A percentile compares a stretch with the other conserved stretches of the same genome.
These are phyloP conservation scores for Raillietiella orientalis DNA, from an alignment of 2,888 invertebrate genomes.

Conservation along the genomic window DNA sequence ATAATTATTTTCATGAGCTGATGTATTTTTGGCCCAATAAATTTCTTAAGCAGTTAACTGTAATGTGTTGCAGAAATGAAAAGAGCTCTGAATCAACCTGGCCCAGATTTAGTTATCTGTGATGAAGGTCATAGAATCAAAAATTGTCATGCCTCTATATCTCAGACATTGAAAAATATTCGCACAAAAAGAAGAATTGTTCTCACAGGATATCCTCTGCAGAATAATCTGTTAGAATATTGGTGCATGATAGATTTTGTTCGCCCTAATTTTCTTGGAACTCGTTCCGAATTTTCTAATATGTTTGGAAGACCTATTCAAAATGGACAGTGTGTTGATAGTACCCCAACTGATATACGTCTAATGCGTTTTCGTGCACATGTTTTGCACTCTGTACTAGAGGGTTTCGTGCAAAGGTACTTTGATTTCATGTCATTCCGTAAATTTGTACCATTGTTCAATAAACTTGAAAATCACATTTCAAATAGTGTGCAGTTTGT, in stretches of 20 bases:
- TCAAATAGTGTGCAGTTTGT: too few species aligned
- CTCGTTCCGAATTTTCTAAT: conserved; percentile 83
- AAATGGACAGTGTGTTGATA: conserved; percentile 92
- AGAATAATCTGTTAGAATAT: conserved; percentile 57
- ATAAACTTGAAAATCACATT: too few species aligned
- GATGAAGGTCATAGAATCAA: conserved; percentile 95
- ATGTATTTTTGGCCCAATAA: not conserved
- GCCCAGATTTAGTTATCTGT: conserved; percentile 76
- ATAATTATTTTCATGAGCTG: not conserved
- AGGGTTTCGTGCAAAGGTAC: conserved; percentile 78
- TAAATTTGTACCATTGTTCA: too few species aligned
- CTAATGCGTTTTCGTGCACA: conserved; percentile 85
- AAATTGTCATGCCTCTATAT: conserved; percentile 86
- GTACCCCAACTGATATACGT: conserved; percentile 68
- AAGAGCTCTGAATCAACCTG: conserved; percentile 51
- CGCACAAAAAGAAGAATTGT: conserved; percentile 75
- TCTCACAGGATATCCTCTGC: conserved; percentile 86
- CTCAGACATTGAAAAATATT: conserved; percentile 76
- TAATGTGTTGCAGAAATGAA: conserved; percentile 29
- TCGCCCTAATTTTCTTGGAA: conserved; percentile 81
- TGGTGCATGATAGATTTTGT: conserved; percentile 99
- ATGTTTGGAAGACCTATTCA: conserved; percentile 97
- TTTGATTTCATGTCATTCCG: conserved; percentile 5
- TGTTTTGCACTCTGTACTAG: conserved; percentile 65
- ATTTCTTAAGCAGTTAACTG: conserved; percentile 6